phyloP scores from a whole-genome alignment of 2,797 vertebrate species.

The Orientallactaga sibirica region DNA sequence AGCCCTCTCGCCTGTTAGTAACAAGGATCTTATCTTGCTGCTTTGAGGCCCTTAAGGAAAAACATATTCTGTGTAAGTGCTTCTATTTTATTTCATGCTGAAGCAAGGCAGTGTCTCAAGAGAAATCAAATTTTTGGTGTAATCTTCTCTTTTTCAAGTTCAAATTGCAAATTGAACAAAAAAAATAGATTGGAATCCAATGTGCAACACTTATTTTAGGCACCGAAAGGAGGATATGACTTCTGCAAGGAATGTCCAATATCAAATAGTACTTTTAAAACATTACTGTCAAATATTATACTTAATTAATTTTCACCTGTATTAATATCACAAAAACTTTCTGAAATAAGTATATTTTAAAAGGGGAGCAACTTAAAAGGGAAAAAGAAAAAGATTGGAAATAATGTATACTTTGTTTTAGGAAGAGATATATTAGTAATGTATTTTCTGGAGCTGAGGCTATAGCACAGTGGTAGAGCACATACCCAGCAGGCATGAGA shows the following conservation, averaged over 20 bases:
- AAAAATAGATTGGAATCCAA: background rate
- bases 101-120: conserved; percentile 3
- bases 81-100: conserved; percentile 26
- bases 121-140: conserved; percentile 32
- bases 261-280: conserved; percentile 21
- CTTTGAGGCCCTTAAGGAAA: background rate
- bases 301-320: background rate
- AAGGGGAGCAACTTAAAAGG: background rate
- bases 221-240: background rate
- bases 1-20: background rate
- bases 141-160: conserved; percentile 18
- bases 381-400: background rate
- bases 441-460: background rate
- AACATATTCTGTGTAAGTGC: background rate
- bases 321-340: conserved; percentile 32
- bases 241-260: conserved; percentile 10
- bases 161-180: conserved; percentile 25
- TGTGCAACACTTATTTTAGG: conserved; percentile 44
- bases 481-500: background rate
- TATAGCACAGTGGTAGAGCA: background rate
- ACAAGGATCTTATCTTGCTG: background rate
- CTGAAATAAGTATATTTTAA: conserved; percentile 45
- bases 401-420: conserved; percentile 13
- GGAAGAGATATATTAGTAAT: conserved; percentile 1
- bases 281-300: conserved; percentile 39